phyloP scores from a whole-genome alignment of 2,113 vertebrate species.

The Pongo abelii region DNA sequence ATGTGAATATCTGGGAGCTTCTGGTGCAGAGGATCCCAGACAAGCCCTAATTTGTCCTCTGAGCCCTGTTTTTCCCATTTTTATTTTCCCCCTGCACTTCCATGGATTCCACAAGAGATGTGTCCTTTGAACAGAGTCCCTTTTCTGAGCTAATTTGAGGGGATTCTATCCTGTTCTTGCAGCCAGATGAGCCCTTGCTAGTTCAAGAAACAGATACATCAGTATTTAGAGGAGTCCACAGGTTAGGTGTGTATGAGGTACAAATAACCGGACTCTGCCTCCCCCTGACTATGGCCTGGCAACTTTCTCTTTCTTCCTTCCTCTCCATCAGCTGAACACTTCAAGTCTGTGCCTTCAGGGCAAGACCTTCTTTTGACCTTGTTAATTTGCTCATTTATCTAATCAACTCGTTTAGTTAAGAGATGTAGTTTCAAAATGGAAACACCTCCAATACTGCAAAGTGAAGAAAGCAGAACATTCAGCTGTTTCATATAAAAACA shows the following conservation, averaged over 20 bases:
- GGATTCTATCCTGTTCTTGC: background rate
- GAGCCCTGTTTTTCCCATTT: background rate
- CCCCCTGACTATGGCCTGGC: background rate
- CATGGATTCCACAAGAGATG: background rate
- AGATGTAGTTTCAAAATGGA: conserved; percentile 28
- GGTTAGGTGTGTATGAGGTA: background rate
- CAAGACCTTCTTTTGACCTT: background rate
- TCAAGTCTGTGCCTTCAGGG: background rate
- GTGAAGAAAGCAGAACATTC: background rate
- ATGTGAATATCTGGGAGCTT: background rate
- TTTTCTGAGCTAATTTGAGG: background rate
- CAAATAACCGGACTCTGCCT: background rate
- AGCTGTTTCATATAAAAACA: background rate
- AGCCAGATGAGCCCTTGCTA: background rate
- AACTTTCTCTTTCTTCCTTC: background rate
- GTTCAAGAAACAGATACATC: background rate
- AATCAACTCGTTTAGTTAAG: background rate
- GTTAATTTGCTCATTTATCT: background rate
- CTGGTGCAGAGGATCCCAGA: background rate
- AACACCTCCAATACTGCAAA: background rate
- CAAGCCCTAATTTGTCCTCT: background rate
- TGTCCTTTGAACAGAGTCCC: background rate
- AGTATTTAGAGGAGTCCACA: background rate
- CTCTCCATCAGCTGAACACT: background rate
- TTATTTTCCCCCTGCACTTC: background rate